phyloP scores from a whole-genome alignment of 2,113 vertebrate genomes.

The Anser cygnoides region DNA sequence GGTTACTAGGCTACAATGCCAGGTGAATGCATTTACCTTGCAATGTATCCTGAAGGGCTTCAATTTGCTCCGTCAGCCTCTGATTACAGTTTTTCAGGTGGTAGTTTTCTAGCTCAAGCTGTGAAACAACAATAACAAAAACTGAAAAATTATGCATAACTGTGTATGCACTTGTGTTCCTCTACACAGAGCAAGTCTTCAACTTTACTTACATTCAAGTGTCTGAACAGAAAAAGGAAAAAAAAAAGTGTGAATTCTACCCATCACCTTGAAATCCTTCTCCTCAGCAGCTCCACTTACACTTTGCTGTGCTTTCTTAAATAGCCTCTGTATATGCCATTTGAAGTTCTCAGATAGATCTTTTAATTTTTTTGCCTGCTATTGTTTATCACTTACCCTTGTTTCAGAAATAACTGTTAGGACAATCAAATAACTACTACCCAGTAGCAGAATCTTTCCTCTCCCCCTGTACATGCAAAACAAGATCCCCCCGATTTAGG shows the following conservation, averaged over 20 bases:
- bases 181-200: neutral
- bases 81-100: conserved; percentile 86
- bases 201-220: neutral
- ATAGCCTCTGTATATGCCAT: neutral
- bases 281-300: neutral
- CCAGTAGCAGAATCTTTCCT: neutral
- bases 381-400: neutral
- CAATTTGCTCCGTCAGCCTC: conserved; percentile 85
- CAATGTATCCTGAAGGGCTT: conserved; percentile 84
- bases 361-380: neutral
- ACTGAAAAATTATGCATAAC: neutral
- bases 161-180: neutral
- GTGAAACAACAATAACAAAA: conserved; percentile 41
- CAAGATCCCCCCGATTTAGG: neutral
- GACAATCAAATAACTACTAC: neutral
- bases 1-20: neutral
- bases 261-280: neutral
- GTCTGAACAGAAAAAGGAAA: neutral
- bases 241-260: neutral
- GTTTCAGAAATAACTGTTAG: neutral
- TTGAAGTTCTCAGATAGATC: neutral
- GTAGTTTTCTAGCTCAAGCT: conserved; percentile 95
- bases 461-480: neutral
- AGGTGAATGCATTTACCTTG: conserved; percentile 79
- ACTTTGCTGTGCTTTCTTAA: neutral